phyloP scores from a whole-genome alignment of 2,113 vertebrate species.

The Pachypanchax playfairii region DNA sequence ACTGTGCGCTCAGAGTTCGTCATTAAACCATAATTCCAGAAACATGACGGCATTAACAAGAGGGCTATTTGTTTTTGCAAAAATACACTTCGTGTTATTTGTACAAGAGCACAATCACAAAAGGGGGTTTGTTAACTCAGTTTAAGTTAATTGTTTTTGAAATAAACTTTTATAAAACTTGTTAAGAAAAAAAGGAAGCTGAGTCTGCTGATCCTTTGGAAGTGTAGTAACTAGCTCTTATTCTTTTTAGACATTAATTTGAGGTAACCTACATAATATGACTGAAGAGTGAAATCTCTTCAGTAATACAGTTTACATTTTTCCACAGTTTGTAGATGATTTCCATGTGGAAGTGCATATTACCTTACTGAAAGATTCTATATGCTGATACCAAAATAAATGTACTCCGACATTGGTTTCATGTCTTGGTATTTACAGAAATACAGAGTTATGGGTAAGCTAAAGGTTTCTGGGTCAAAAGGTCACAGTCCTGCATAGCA shows the following conservation, averaged over 20 bases:
- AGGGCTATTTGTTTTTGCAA: conserved; percentile 1
- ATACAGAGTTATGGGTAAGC: conserved; percentile 3
- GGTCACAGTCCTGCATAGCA: conserved; percentile 37
- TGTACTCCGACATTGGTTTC: not conserved
- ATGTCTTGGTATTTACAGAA: conserved; percentile 27
- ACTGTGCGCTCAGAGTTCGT: conserved; percentile 11
- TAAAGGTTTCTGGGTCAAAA: conserved; percentile 26
- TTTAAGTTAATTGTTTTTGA: no score
- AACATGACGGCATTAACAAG: conserved; percentile 1
- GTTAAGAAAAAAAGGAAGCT: no score
- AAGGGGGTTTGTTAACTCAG: no score
- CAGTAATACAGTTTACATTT: not conserved
- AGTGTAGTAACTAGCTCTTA: no score
- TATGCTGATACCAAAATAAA: not conserved
- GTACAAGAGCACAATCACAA: no score
- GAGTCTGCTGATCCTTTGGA: no score
- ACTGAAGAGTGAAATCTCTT: not conserved
- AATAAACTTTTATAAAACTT: no score
- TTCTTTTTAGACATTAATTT: not conserved
- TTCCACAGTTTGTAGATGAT: not conserved
- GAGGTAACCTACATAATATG: no score
- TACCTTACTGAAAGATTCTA: not conserved
- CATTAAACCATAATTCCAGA: not conserved
- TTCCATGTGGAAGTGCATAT: conserved; percentile 9
- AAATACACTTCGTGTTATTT: no score